These are phyloP conservation scores for Andrena trimmerana DNA, from an alignment of 2,888 invertebrate genomes.

Conservation along the genomic window DNA sequence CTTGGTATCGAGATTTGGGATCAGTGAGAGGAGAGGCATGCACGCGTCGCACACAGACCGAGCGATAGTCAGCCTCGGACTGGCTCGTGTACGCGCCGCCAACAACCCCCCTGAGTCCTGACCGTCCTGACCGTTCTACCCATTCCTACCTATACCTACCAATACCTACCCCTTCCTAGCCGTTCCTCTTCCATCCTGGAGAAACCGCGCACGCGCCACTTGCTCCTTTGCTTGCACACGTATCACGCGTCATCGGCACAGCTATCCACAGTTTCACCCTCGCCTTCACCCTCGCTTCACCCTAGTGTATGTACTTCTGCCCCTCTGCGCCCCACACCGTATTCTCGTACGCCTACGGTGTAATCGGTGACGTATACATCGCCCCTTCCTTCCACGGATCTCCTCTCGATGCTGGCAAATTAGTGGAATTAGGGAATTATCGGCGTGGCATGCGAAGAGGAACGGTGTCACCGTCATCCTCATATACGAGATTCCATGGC, in stretches of 20 bases:
- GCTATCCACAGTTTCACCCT: not conserved
- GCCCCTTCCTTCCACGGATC: not conserved
- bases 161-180: too few relatives aligned
- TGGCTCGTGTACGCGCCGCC: constrained; percentile 76
- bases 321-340: not conserved
- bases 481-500: not conserved
- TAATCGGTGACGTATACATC: constrained; percentile 14
- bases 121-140: constrained; percentile 40
- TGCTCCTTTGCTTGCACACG: not conserved
- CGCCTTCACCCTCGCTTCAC: not conserved
- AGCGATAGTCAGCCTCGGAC: constrained; percentile 66
- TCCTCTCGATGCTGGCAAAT: not conserved
- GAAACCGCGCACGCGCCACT: constrained; percentile 48
- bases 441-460: not conserved
- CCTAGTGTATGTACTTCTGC: too few relatives aligned
- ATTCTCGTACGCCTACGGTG: not conserved
- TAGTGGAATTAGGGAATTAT: not conserved
- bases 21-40: not conserved
- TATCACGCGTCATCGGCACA: constrained; percentile 36
- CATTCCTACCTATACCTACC: constrained; percentile 3
- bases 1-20: not conserved
- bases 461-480: not conserved
- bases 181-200: constrained; percentile 40
- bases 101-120: constrained; percentile 67
- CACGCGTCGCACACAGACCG: constrained; percentile 26